phyloP scores from a whole-genome alignment of 2,113 vertebrate genomes.

The Datnioides undecimradiatus region DNA sequence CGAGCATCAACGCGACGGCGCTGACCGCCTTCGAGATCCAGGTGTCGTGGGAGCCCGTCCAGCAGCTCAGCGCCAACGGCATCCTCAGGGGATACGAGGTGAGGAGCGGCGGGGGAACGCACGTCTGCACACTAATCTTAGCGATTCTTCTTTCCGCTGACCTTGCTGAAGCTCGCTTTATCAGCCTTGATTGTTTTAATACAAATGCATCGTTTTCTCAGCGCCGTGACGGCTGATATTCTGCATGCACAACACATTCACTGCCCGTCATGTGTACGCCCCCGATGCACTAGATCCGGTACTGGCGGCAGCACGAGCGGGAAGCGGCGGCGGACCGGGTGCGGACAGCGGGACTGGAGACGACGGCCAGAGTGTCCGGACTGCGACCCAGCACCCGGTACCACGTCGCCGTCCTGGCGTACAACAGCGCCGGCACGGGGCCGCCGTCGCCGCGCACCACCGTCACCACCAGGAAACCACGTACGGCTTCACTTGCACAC shows the following conservation, averaged over 20 bases:
- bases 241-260: not conserved
- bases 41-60: constrained; percentile 92
- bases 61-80: constrained; percentile 85
- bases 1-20: constrained; percentile 87
- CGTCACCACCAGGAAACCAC: constrained; percentile 91
- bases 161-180: not conserved
- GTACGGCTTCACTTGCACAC: constrained; percentile 84
- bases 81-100: constrained; percentile 96
- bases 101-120: not conserved
- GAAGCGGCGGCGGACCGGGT: constrained; percentile 94
- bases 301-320: constrained; percentile 94
- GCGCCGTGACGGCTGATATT: not conserved
- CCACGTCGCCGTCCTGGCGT: constrained; percentile 91
- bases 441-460: constrained; percentile 90
- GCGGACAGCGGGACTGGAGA: constrained; percentile 90
- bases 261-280: no score
- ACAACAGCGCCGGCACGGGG: constrained; percentile 95
- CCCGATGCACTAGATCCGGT: no score
- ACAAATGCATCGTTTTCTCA: not conserved
- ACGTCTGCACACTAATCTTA: not conserved
- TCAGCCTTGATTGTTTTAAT: not conserved
- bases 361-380: constrained; percentile 86
- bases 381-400: constrained; percentile 93
- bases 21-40: constrained; percentile 92
- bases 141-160: not conserved